Base-by-base conservation (phyloP, 2,888 invertebrate species). In the Ellobium chinense region DNA sequence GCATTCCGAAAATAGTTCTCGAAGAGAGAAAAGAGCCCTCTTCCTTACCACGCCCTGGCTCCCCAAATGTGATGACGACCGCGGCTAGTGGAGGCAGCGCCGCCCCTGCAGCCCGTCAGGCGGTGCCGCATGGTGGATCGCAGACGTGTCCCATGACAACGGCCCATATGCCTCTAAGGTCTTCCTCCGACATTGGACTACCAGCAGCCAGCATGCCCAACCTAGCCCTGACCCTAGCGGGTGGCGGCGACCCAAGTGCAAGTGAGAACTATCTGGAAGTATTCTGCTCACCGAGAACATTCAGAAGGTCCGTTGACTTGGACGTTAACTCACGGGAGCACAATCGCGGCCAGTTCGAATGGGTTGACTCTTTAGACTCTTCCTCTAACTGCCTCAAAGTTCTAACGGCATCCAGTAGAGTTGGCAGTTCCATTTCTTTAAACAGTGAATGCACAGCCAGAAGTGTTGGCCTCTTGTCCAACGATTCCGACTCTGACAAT, bases 381-480 rank as follows among this genome's bases (percentile, higher is more conserved):
- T 78, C 83, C 18, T 63, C 81, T 29, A 82, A 83, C 46, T 82
- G 81, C 9, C 83, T 86, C n/a, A 81, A 82, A 69, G 85, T 85
- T 24, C 66, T 85, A 29, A 82, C 81, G n/a, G 74, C 80, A 27
- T 65, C 80, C 54, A 89, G 89, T 77, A 83, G 88, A 3, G 87
- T 87, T 0, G 88, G 88, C 9, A 89, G 89, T 63, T 85, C 90
- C 5, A 75, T 90, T 36, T 89, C 89, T 0, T 69, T 90, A 36
- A 90, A 88, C 76, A 89, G 89, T 80, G 90, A 89, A 65, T 90
- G 88, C 82, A 90, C 90, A 2, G 85, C 89, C 1, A 76, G 88
- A 72, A 90, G 90, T 82, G 86, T 90, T n/a, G 90, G 90, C 3
- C 83, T 90, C 9, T 87, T 90, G 39, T 90, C 90, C 66, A 89